Percentiles rank a stretch among this genome's conserved stretches.
Conservation (phyloP, 2,797 vertebrate species). For the Gastrophryne carolinensis region DNA sequence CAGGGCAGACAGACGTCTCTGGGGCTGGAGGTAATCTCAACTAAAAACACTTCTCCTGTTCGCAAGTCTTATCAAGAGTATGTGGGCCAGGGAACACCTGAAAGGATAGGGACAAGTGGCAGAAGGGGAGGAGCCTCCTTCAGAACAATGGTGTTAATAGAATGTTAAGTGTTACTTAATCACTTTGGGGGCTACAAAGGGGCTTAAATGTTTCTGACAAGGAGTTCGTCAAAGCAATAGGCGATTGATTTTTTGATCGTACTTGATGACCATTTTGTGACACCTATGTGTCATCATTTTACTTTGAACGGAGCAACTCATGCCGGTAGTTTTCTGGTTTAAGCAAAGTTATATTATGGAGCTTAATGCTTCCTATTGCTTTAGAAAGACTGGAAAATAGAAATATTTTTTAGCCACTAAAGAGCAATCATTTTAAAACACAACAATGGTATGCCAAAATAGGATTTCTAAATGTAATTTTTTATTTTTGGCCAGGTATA, state of each 20-base stretch:
- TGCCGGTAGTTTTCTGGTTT: no score
- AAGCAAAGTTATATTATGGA: no score
- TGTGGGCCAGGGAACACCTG: constrained; percentile 25
- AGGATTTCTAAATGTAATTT: no score
- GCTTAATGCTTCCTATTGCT: no score
- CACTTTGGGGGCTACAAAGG: neutral
- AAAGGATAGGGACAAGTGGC: constrained; percentile 6
- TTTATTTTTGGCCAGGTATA: no score
- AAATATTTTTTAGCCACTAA: no score
- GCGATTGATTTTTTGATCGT: neutral
- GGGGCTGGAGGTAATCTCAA: neutral
- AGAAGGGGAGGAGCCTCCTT: constrained; percentile 19
- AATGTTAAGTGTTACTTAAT: constrained; percentile 4
- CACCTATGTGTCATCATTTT: no score
- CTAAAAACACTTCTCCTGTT: constrained; percentile 34
- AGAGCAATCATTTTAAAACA: no score
- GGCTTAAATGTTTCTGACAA: neutral
- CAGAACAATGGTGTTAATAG: constrained; percentile 42
- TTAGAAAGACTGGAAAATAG: no score
- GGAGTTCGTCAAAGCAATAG: neutral
- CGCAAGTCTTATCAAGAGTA: constrained; percentile 53
- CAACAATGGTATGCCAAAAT: no score
- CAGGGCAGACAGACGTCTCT: neutral
- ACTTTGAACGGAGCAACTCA: no score
- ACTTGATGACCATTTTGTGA: no score